Base-by-base conservation (phyloP, 2,888 invertebrate species). In the Agonum fuliginosum region DNA sequence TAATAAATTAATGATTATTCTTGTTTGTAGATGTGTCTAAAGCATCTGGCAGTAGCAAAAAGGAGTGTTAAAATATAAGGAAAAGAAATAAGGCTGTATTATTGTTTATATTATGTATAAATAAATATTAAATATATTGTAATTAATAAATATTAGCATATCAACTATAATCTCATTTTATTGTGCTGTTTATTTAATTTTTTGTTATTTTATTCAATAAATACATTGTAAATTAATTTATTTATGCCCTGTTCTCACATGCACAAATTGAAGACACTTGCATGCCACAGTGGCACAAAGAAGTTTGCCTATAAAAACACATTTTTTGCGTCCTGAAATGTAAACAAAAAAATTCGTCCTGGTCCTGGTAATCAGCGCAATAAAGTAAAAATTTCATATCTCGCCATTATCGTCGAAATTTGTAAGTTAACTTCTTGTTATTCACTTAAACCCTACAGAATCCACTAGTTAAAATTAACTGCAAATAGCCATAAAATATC, bases 61-160 rank as follows among this genome's bases (percentile, higher is more conserved):
- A 46, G 65, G 65, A 74, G 30, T 27, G 46, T 22, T 74, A 41
- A 41, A 65, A 30, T 27, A 14, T 74, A 74, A 74, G 74, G 74
- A 41, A 74, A 65, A 51, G 54, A 72, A 54, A 58, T 24, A 74
- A 74, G 74, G 74, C 74, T 74, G 74, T 74, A 74, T 74, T 74
- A 46, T 74, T 74, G 74, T 74, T 62, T 74, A 74, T 73, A 73
- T 73, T 58, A 73, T 73, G 73, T 73, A 73, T 62, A 73, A 73
- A 72, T 51, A 54, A 54, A 72, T 51, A 46, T 70, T 62, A 74
- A 74, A 65, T 58, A 73, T 73, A 73, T 74, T 74, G 48, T 74
- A 74, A 41, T 41, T 30, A 74, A 73, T 51, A 43, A 74, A 74
- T 72, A 72, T 27, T 65, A 12, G 65, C 74, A 74, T 74, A 74